Base-by-base conservation (phyloP, 1,140 invertebrate species). In the Drosophila ercepeae region DNA sequence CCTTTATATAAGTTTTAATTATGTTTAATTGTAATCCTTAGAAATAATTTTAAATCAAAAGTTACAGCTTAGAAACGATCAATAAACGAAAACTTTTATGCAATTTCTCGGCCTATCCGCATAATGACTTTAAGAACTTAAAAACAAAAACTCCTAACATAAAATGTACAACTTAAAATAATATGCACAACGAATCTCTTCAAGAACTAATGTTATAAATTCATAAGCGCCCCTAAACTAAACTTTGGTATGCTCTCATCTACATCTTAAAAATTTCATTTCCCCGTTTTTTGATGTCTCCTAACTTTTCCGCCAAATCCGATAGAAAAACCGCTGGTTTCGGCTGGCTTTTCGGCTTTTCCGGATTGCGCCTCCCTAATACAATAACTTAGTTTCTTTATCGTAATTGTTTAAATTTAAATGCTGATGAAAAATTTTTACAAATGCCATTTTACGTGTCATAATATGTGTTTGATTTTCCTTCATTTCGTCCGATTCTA, bases 361-460 rank as follows among this genome's bases (percentile, higher is more conserved):
- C 8, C 29, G 9, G 29, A 1, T 32, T 27, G 42, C 52, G 21
- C 50, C 69, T 46, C 61, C 77, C 76, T 82, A 78, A 39, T 39
- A 39, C 36, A 39, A 82, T 82, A 82, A 88, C 76, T 82, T 83
- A 83, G 57, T 71, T 29, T 74, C 58, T 71, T 67, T 67, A 67
- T 67, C 27, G 70, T 78, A 78, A 79, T 71, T 65, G 34, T 84
- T 65, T 89, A 86, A 89, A 86, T 78, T 86, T 86, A 86, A 89
- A 89, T 89, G 86, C 67, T 73, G 75, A 89, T 89, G 83, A 89
- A 88, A 59, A 89, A 78, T 89, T 89, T 88, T 67, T 89, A 89
- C 83, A 89, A 89, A 89, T 89, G 83, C 72, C 84, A 89, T 89
- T 88, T 89, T 76, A 34, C 65, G 78, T 81, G 67, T 81, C 67